phyloP scores from a whole-genome alignment of 2,113 vertebrate species.

The Urocynchramus pylzowi region DNA sequence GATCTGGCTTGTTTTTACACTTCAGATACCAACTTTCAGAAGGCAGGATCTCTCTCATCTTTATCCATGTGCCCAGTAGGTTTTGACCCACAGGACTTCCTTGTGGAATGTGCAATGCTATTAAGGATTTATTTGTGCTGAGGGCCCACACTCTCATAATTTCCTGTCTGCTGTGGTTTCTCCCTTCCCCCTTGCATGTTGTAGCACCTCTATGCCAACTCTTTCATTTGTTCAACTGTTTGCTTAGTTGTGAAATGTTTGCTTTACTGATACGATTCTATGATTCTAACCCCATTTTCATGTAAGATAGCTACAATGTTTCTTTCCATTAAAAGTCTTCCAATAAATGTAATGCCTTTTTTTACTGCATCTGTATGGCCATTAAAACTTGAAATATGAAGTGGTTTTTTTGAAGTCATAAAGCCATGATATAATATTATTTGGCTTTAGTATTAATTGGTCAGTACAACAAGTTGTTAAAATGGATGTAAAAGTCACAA shows the following conservation, averaged over 20 bases:
- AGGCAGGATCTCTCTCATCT: neutral
- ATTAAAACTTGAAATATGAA: neutral
- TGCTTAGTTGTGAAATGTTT: neutral
- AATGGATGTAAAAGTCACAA: neutral
- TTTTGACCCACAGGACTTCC: neutral
- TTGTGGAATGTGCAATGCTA: accelerated
- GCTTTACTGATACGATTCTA: neutral
- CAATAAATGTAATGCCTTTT: neutral
- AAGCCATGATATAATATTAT: neutral
- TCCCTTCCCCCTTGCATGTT: neutral
- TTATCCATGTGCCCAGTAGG: neutral
- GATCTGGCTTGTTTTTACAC: neutral
- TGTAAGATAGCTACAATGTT: neutral
- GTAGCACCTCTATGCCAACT: neutral
- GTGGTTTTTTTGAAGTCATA: neutral
- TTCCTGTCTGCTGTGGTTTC: neutral
- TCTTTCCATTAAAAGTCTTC: neutral
- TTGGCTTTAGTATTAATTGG: neutral
- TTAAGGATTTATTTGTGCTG: neutral
- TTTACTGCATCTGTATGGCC: neutral
- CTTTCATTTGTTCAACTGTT: neutral
- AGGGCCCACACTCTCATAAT: neutral
- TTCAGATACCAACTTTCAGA: neutral
- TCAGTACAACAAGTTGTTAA: neutral
- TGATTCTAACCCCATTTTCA: neutral